A percentile compares a stretch with the other conserved stretches of the same genome.
These are phyloP conservation scores for Caerostris darwini DNA, from an alignment of 1,140 invertebrate species.

Conservation along the genomic window DNA sequence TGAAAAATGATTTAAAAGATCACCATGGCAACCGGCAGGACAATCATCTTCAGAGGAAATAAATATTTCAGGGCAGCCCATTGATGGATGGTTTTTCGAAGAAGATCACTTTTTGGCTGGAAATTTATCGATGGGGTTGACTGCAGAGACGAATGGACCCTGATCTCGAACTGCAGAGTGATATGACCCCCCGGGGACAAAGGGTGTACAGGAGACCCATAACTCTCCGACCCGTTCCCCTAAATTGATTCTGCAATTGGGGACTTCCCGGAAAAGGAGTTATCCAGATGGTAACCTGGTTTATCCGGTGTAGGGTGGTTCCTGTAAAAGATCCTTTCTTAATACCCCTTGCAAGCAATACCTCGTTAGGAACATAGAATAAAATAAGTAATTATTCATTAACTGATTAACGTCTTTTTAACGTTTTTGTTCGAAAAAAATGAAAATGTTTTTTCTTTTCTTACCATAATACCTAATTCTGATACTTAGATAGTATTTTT, in stretches of 20 bases:
- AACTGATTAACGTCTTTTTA: not conserved
- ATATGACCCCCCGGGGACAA: constrained; percentile 16
- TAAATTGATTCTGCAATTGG: constrained; percentile 46
- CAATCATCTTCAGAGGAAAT: constrained; percentile 3
- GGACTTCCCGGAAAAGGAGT: not conserved
- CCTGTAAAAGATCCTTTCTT: not conserved
- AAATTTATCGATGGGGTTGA: constrained; percentile 23
- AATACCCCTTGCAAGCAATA: not conserved
- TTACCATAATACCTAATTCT: no score
- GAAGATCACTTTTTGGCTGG: not conserved
- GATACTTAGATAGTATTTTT: no score
- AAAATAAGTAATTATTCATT: not conserved
- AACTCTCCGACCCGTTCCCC: not conserved
- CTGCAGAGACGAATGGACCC: constrained; percentile 24
- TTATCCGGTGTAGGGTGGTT: not conserved
- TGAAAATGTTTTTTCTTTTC: not conserved
- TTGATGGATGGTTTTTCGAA: constrained; percentile 40
- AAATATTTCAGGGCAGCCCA: constrained; percentile 16
- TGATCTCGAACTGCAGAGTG: constrained; percentile 20
- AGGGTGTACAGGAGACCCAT: not conserved
- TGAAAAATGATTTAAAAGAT: no score
- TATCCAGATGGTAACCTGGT: constrained; percentile 35
- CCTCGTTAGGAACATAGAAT: not conserved
- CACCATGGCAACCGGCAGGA: no score
- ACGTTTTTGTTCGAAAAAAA: not conserved